Percentiles rank a stretch among this genome's conserved stretches.
These are phyloP conservation scores for Lochmaea crataegi DNA, from an alignment of 2,888 invertebrate genomes.

Conservation along the genomic window DNA sequence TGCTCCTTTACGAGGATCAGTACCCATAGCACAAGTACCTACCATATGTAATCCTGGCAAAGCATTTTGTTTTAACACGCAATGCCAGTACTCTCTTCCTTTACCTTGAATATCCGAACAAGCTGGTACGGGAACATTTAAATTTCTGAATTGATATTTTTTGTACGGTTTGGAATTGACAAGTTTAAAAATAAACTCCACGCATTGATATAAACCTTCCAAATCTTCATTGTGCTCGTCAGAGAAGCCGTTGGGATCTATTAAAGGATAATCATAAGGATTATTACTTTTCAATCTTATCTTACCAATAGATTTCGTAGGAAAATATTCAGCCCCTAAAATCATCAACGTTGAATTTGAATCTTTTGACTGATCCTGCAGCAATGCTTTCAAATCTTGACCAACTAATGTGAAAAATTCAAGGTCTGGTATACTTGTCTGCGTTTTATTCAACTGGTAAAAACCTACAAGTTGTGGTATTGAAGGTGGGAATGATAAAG, in stretches of 20 bases:
- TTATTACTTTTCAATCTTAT: slow-evolving; percentile 61
- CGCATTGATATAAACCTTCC: slow-evolving; percentile 67
- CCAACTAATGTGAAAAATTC: slow-evolving; percentile 41
- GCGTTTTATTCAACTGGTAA: slow-evolving; percentile 37
- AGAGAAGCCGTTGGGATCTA: slow-evolving; percentile 76
- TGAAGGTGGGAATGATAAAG: slow-evolving; percentile 13
- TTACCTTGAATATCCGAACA: slow-evolving; percentile 67
- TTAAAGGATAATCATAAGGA: slow-evolving; percentile 65
- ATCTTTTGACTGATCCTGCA: slow-evolving; percentile 60
- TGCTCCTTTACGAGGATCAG: slow-evolving; percentile 68
- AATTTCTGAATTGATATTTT: slow-evolving; percentile 64
- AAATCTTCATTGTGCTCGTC: slow-evolving; percentile 64
- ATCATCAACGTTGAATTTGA: slow-evolving; percentile 48
- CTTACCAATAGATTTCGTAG: slow-evolving; percentile 69
- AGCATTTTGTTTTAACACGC: slow-evolving; percentile 65
- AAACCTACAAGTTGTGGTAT: slow-evolving; percentile 25
- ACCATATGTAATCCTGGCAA: slow-evolving; percentile 67
- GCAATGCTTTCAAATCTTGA: not conserved
- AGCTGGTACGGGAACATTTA: slow-evolving; percentile 47
- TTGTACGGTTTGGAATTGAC: slow-evolving; percentile 67
- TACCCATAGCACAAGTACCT: slow-evolving; percentile 78
- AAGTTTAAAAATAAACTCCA: slow-evolving; percentile 61
- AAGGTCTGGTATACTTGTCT: slow-evolving; percentile 45
- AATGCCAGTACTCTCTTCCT: slow-evolving; percentile 76
- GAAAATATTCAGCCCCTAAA: slow-evolving; percentile 49